A percentile compares a stretch with the other conserved stretches of the same genome.
phyloP scores from a whole-genome alignment of 2,888 invertebrate genomes.

The Oegoconia quadripuncta region DNA sequence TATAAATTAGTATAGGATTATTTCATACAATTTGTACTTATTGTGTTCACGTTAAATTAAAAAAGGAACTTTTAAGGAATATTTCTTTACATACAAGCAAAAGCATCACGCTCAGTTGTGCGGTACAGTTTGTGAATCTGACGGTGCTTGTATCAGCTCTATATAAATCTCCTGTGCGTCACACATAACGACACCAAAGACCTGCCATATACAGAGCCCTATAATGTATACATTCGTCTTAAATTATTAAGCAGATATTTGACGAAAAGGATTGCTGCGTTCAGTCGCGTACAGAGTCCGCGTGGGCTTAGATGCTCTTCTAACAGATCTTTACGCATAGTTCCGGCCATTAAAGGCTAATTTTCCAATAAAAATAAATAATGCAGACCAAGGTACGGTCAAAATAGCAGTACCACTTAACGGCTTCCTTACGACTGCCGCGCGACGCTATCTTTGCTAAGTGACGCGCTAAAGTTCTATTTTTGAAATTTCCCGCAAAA shows the following conservation, averaged over 20 bases:
- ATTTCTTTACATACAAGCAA: too few species aligned
- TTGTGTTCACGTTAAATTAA: too few species aligned
- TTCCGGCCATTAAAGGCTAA: conserved; percentile 65
- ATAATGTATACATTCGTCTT: conserved; percentile 48
- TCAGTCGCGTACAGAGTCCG: conserved; percentile 59
- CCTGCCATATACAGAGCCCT: conserved; percentile 39
- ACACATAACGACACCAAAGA: conserved; percentile 47
- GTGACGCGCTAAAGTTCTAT: conserved; percentile 46
- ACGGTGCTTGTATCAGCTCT: conserved; percentile 45
- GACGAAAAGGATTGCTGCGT: conserved; percentile 50
- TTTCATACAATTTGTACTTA: too few species aligned
- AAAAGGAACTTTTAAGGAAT: too few species aligned
- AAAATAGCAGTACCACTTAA: conserved; percentile 58
- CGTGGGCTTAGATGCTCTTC: conserved; percentile 60
- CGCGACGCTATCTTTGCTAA: conserved; percentile 42
- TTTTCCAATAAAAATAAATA: conserved; percentile 75
- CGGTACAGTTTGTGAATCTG: too few species aligned
- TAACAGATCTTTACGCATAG: conserved; percentile 43
- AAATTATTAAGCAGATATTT: conserved; percentile 72
- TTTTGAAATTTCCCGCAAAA: conserved; percentile 58
- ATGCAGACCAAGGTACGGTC: conserved; percentile 54
- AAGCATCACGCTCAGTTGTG: too few species aligned
- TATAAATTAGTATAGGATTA: too few species aligned
- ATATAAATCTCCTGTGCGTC: conserved; percentile 36
- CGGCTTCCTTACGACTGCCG: conserved; percentile 44